Evolutionary conservation across 2,888 invertebrate species (phyloP).

Genomic region (Pseudococcus longispinus): DNA sequence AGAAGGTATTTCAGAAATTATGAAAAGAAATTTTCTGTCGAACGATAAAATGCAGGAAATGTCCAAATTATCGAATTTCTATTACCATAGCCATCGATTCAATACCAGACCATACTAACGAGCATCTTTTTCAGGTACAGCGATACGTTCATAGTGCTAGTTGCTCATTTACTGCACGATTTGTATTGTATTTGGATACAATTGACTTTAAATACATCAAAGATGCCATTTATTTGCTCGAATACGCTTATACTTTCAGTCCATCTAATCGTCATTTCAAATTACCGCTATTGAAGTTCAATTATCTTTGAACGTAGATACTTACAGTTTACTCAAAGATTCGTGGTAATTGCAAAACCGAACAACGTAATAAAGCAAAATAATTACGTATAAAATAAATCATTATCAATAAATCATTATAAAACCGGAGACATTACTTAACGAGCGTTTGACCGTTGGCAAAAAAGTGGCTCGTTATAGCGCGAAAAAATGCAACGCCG

Average conservation of each 20-base stretch:
- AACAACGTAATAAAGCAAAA: no score
- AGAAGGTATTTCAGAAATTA: conserved; percentile 45
- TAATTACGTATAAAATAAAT: no score
- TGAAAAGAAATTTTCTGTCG: conserved; percentile 12
- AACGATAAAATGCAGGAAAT: conserved; percentile 44
- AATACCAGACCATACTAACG: background rate
- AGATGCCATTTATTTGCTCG: conserved; percentile 74
- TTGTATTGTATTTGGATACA: conserved; percentile 66
- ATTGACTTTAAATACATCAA: conserved; percentile 64
- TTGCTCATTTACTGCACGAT: conserved; percentile 74
- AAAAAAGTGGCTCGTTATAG: no score
- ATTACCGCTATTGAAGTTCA: conserved; percentile 80
- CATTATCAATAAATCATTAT: no score
- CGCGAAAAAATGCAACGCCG: no score
- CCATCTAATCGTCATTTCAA: conserved; percentile 91
- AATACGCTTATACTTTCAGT: conserved; percentile 76
- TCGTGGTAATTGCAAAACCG: no score
- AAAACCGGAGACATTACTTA: no score
- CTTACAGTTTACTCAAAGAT: no score
- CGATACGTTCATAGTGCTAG: conserved; percentile 82
- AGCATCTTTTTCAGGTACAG: conserved; percentile 62
- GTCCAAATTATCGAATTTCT: conserved; percentile 34
- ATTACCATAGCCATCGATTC: conserved; percentile 50
- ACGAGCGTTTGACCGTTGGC: no score
- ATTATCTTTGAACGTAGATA: no score